These are phyloP conservation scores for Sander vitreus DNA, from an alignment of 2,113 vertebrate genomes.

Conservation along the genomic window DNA sequence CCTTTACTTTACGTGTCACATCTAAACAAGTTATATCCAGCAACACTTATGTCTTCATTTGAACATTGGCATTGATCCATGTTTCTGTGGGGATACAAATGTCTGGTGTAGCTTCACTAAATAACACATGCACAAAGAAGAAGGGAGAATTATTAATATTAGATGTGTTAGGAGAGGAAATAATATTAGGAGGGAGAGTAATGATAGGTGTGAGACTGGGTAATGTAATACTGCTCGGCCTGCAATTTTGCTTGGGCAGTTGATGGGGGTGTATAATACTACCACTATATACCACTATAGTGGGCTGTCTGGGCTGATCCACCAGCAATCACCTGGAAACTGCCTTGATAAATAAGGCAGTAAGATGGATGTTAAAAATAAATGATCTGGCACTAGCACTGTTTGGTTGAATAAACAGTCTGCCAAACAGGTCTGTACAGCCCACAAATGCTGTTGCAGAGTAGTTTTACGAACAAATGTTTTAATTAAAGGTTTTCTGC, in stretches of 20 bases:
- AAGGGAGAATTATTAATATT: conserved; percentile 8
- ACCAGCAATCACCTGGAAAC: conserved; percentile 19
- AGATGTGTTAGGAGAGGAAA: conserved; percentile 24
- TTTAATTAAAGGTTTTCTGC: conserved; percentile 17
- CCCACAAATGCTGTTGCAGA: background rate
- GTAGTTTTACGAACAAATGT: conserved; percentile 7
- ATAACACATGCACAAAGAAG: conserved; percentile 16
- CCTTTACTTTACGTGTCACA: conserved; percentile 5
- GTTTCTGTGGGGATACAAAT: background rate
- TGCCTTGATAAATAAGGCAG: conserved; percentile 42
- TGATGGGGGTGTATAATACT: conserved; percentile 9
- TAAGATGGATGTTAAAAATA: conserved; percentile 28
- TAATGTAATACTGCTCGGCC: conserved; percentile 8
- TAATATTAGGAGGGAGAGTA: conserved; percentile 10
- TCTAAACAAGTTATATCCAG: conserved; percentile 15
- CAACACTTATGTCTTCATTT: conserved; percentile 12
- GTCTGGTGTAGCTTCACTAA: background rate
- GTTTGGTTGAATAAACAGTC: conserved; percentile 13
- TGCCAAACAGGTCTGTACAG: conserved; percentile 22
- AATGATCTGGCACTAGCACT: conserved; percentile 1
- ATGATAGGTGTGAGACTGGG: conserved; percentile 12
- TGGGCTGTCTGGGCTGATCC: background rate
- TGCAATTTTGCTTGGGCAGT: conserved; percentile 14
- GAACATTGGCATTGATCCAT: conserved; percentile 13
- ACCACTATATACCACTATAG: background rate